Evolutionary conservation across 2,888 invertebrate genomes (phyloP).

Genomic region (Buathra laborator): DNA sequence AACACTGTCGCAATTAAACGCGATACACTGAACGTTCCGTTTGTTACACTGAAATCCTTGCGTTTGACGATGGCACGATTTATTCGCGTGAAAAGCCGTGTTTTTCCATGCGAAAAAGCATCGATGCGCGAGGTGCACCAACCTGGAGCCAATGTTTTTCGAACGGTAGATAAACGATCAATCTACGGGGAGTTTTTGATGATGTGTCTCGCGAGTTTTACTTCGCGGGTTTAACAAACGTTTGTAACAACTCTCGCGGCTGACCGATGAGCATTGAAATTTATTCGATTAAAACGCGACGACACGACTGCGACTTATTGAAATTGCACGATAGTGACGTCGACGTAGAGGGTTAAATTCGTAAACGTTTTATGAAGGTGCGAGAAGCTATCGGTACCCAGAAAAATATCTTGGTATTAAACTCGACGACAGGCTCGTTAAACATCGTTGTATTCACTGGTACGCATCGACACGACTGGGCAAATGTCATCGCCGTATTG

Average conservation of each 20-base stretch:
- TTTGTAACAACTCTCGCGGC: not conserved
- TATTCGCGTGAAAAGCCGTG: constrained; percentile 42
- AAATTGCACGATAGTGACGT: not conserved
- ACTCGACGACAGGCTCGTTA: not conserved
- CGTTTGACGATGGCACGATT: not conserved
- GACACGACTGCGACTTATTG: not conserved
- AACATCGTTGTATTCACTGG: constrained; percentile 7
- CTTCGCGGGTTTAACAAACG: constrained; percentile 6
- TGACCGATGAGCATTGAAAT: not conserved
- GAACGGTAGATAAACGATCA: constrained; percentile 76
- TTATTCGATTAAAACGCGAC: not conserved
- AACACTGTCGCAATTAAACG: not conserved
- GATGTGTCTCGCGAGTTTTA: constrained; percentile 73
- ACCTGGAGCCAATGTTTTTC: constrained; percentile 78
- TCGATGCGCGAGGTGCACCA: constrained; percentile 35
- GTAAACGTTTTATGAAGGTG: not conserved
- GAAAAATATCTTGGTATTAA: not conserved
- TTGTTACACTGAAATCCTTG: not conserved
- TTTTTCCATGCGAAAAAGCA: constrained; percentile 51
- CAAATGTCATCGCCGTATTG: not conserved
- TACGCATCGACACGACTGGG: not conserved
- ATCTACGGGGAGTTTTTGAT: constrained; percentile 76
- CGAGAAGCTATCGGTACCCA: not conserved
- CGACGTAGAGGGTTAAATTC: not conserved
- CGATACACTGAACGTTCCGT: not conserved